Percentiles rank a stretch among this genome's conserved stretches.
Evolutionary conservation across 2,797 vertebrate genomes (phyloP).

Genomic region (Zenarchopterus dispar): DNA sequence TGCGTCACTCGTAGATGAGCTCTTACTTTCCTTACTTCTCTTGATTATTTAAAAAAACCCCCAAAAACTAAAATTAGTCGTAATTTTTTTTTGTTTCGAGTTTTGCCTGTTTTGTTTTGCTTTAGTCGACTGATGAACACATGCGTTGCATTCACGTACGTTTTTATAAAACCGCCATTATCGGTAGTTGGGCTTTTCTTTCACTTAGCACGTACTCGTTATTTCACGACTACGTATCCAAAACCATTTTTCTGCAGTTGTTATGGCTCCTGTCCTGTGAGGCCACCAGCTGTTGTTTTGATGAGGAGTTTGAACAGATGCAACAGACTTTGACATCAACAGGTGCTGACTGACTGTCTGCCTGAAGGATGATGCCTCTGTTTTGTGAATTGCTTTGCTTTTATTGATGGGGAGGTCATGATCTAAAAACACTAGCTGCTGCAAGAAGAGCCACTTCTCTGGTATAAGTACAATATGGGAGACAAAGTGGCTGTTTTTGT

Average conservation of each 20-base stretch:
- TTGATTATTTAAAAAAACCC: no score
- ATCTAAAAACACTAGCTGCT: background rate
- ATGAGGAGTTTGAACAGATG: slow-evolving; percentile 57
- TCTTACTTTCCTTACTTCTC: no score
- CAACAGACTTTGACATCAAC: slow-evolving; percentile 40
- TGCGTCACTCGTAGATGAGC: no score
- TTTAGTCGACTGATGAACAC: no score
- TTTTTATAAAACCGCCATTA: background rate
- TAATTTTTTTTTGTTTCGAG: no score
- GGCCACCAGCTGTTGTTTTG: slow-evolving; percentile 53
- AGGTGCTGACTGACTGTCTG: slow-evolving; percentile 53
- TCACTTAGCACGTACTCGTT: background rate
- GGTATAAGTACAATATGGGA: background rate
- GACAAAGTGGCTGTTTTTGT: no score
- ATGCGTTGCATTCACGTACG: background rate
- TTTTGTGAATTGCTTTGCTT: slow-evolving; percentile 7
- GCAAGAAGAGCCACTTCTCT: slow-evolving; percentile 9
- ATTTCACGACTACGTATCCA: slow-evolving; percentile 1
- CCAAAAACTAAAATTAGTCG: no score
- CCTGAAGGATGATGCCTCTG: background rate
- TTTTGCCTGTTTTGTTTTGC: background rate
- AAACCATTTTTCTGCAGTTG: slow-evolving; percentile 7
- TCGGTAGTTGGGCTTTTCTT: background rate
- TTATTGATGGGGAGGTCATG: slow-evolving; percentile 1
- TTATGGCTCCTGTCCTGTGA: slow-evolving; percentile 22